Conservation (phyloP, 2,797 vertebrate species). For the Harpagifer antarcticus region DNA sequence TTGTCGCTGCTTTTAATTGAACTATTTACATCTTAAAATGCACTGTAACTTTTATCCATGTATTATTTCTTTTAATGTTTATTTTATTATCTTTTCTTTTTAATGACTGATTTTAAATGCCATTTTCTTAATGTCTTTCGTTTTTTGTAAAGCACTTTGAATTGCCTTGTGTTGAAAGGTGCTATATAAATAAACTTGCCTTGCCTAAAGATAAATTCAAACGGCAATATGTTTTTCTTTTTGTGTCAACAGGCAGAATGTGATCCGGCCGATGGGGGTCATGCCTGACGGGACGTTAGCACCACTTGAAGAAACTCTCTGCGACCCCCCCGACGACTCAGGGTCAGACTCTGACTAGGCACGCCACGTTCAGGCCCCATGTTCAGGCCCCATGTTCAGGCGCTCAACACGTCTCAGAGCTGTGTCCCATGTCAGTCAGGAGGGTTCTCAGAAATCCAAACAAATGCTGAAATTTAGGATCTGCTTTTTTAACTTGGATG, state of each 20-base stretch:
- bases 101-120: no score
- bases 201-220: no score
- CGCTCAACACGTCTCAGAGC: constrained; percentile 37
- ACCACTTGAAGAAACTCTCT: constrained; percentile 92
- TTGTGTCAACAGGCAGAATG: constrained; percentile 89
- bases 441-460: not conserved
- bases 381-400: constrained; percentile 69
- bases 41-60: no score
- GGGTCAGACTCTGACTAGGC: constrained; percentile 93
- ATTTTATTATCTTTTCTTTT: no score
- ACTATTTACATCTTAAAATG: no score
- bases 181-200: no score
- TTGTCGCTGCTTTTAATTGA: no score
- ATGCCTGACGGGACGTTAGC: constrained; percentile 94
- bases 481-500: not conserved
- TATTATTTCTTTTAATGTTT: no score
- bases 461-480: not conserved
- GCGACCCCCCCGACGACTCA: constrained; percentile 83
- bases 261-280: constrained; percentile 97
- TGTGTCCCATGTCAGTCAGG: constrained; percentile 53
- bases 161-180: no score
- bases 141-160: no score
- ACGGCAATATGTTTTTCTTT: constrained; percentile 13
- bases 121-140: no score
- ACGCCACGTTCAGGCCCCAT: constrained; percentile 36